phyloP scores from a whole-genome alignment of 2,113 vertebrate species.

The Thryonomys swinderianus region DNA sequence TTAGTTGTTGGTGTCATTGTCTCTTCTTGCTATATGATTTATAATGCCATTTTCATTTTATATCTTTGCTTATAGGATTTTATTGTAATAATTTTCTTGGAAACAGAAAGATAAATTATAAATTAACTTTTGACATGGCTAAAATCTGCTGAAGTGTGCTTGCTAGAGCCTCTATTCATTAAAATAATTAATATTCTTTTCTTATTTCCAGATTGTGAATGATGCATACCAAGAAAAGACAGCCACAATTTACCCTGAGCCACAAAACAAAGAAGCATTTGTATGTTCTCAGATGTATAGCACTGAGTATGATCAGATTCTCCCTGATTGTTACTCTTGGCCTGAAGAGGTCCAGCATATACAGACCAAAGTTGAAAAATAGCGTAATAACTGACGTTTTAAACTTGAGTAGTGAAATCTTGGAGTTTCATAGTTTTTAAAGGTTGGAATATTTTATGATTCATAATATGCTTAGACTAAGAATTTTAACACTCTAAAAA shows the following conservation, averaged over 20 bases:
- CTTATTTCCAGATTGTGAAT: constrained; percentile 90
- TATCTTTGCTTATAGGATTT: background rate
- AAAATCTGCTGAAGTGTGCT: constrained; percentile 17
- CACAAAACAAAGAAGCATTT: constrained; percentile 91
- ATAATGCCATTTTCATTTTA: background rate
- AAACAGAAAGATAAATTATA: background rate
- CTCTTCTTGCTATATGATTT: background rate
- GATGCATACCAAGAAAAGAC: constrained; percentile 92
- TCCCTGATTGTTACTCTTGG: constrained; percentile 93
- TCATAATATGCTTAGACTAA: constrained; percentile 78
- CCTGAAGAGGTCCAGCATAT: constrained; percentile 91
- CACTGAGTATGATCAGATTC: constrained; percentile 92
- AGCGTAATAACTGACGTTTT: constrained; percentile 19
- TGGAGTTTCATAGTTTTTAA: constrained; percentile 64
- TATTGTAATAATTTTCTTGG: background rate
- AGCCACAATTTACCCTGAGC: constrained; percentile 93
- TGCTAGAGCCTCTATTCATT: background rate
- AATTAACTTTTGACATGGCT: constrained; percentile 26
- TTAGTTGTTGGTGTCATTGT: background rate
- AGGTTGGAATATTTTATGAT: constrained; percentile 81
- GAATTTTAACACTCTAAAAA: constrained; percentile 66
- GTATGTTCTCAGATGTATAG: constrained; percentile 91
- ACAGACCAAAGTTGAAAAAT: constrained; percentile 88
- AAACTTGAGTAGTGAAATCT: constrained; percentile 40
- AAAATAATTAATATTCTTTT: constrained; percentile 53